Base-by-base conservation (phyloP, 2,797 vertebrate species). In the Trachops cirrhosus region DNA sequence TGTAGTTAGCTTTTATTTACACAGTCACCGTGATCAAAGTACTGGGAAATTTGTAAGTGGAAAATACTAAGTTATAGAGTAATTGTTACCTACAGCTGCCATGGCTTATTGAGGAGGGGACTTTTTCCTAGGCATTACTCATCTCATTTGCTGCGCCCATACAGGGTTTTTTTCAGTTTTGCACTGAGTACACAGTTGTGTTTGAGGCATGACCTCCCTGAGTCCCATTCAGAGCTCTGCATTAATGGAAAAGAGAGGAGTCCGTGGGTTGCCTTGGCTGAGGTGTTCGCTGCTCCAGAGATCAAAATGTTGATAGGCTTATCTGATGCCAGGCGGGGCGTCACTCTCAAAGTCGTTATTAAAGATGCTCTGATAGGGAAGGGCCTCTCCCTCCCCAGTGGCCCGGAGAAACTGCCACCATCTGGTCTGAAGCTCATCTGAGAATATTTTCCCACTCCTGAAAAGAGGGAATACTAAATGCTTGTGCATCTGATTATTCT, bases 1-100 rank as follows among this genome's bases (percentile, higher is more conserved):
- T 94, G 15, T 96, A 29, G 90, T 86, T 57, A 83, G 15, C 48
- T 75, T 93, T 94, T 89, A 86, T 86, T 78, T 71, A 48, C 34
- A 15, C 41, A n/a, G n/a, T 93, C 12, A 44, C 67, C 3, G n/a
- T 16, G 24, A 80, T 91, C 34, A 22, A 68, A 90, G 19, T 88
- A 29, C 82, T 62, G 74, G 29, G 77, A 87, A 41, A 93, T 88
- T 34, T 78, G 1, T 70, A 74, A 62, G 37, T 62, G n/a, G 73
- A 48, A 92, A 52, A 92, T 78, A 68, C 48, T n/a, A n/a, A 75
- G 34, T 46, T 73, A 11, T 7, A 75, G 70, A 50, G 26, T 52
- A 70, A 37, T 44, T 57, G 4, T 59, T 85, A 48, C n/a, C 21
- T 46, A 0, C 24, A 71, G 37, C 6, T 0, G 1, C 16, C 26